A percentile compares a stretch with the other conserved stretches of the same genome.
Conservation (phyloP, 2,888 invertebrate genomes). For the Leptinotarsa haldemani region DNA sequence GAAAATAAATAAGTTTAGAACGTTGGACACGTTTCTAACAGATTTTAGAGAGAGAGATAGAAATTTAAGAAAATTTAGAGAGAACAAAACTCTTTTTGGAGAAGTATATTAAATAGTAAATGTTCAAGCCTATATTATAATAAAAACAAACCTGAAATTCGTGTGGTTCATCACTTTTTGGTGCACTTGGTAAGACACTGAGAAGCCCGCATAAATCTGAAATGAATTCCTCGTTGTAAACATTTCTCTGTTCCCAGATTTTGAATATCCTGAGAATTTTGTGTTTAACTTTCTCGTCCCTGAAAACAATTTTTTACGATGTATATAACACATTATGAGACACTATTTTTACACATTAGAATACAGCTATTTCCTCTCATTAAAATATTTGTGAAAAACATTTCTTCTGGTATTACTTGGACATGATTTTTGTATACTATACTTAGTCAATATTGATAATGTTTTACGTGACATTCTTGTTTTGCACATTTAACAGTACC, state of each 20-base stretch:
- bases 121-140: not conserved
- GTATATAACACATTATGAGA: not conserved
- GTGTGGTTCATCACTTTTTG: conserved; percentile 74
- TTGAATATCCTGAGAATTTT: conserved; percentile 91
- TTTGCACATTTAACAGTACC: too few species aligned
- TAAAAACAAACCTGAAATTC: conserved; percentile 77
- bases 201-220: conserved; percentile 87
- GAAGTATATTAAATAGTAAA: not conserved
- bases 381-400: too few species aligned
- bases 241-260: conserved; percentile 94
- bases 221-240: conserved; percentile 91
- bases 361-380: too few species aligned
- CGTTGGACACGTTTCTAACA: not conserved
- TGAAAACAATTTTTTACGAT: conserved; percentile 60
- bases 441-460: too few species aligned
- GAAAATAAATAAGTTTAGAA: conserved; percentile 54
- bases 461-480: too few species aligned
- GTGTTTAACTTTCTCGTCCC: conserved; percentile 89
- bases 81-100: not conserved
- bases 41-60: not conserved
- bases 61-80: not conserved
- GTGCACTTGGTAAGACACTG: conserved; percentile 79
- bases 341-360: not conserved
- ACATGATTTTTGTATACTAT: too few species aligned
- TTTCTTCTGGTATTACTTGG: too few species aligned